Evolutionary conservation across 2,797 vertebrate genomes (phyloP).

Genomic region (Aotus griseimembra): DNA sequence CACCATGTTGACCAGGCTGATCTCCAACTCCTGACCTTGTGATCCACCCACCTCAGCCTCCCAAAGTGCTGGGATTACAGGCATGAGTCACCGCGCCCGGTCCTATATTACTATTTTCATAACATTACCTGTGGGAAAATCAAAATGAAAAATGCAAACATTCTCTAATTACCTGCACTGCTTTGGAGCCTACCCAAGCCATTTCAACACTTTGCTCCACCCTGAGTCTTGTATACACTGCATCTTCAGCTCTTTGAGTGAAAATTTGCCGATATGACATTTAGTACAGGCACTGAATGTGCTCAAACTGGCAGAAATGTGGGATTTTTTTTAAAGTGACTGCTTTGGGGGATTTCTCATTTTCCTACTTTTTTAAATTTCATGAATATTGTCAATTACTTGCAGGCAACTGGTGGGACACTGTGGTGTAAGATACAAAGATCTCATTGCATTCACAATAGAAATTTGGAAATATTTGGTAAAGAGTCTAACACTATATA

Average conservation of each 20-base stretch:
- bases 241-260: constrained; percentile 7
- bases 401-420: neutral
- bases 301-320: constrained; percentile 10
- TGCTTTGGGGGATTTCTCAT: constrained; percentile 34
- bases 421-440: neutral
- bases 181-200: constrained; percentile 17
- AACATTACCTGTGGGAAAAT: constrained; percentile 57
- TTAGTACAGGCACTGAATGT: neutral
- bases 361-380: constrained; percentile 9
- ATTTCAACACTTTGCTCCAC: constrained; percentile 7
- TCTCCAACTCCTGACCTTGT: neutral
- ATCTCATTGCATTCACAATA: neutral
- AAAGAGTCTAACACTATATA: constrained; percentile 8
- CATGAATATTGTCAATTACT: constrained; percentile 20
- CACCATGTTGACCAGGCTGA: neutral
- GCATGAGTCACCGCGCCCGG: neutral
- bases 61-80: neutral
- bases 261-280: constrained; percentile 27
- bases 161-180: constrained; percentile 29
- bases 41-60: neutral
- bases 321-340: neutral
- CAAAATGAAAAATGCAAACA: constrained; percentile 62
- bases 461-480: constrained; percentile 64
- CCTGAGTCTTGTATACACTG: neutral
- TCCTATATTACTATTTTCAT: constrained; percentile 33